These are phyloP conservation scores for Eulacestoma nigropectus DNA, from an alignment of 2,113 vertebrate species.

Conservation along the genomic window DNA sequence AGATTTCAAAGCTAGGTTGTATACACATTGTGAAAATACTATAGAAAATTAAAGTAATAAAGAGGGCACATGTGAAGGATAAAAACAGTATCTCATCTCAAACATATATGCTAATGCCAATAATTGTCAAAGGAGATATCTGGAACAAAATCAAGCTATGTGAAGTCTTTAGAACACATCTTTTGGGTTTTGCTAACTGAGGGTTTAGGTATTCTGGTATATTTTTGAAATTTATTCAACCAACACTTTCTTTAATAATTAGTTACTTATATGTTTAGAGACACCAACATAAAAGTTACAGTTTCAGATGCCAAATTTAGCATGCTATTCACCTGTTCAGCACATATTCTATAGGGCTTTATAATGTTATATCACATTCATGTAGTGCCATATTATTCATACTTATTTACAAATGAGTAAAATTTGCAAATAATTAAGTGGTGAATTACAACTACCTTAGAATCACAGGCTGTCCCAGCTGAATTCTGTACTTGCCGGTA, in stretches of 20 bases:
- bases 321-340: neutral
- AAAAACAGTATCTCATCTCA: neutral
- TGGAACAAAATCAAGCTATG: neutral
- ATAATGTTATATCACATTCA: neutral
- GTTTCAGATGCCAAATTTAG: rapidly evolving
- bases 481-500: neutral
- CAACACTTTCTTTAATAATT: neutral
- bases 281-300: neutral
- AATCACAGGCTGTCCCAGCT: neutral
- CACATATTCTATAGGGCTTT: neutral
- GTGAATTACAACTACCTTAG: neutral
- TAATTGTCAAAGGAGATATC: neutral
- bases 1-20: neutral
- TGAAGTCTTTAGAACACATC: neutral
- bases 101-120: neutral
- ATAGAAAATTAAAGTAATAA: neutral
- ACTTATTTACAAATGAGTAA: too few species aligned
- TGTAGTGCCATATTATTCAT: neutral
- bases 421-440: neutral
- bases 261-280: neutral
- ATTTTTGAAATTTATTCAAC: neutral
- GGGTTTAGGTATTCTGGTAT: neutral
- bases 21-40: neutral
- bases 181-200: neutral
- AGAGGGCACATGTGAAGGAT: neutral